phyloP scores from a whole-genome alignment of 2,797 vertebrate genomes.

The Microchirus variegatus region DNA sequence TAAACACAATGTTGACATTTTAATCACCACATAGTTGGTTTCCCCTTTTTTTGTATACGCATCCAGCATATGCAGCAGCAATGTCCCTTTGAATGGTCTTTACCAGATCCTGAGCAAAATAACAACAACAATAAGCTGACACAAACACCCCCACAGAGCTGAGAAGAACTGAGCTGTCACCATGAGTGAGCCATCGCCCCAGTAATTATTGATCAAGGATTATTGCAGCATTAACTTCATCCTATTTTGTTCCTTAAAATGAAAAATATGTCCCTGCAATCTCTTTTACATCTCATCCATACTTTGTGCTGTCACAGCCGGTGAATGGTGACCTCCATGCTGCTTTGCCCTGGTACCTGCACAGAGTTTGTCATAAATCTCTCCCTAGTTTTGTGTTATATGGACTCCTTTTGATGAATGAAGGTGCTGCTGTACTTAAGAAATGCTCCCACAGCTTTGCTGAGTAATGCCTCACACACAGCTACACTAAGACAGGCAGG shows the following conservation, averaged over 20 bases:
- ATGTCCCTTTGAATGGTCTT: background rate
- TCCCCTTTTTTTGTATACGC: background rate
- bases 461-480: slow-evolving; percentile 23
- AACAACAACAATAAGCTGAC: too few relatives aligned
- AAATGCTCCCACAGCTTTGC: slow-evolving; percentile 26
- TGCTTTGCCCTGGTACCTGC: slow-evolving; percentile 37
- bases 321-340: slow-evolving; percentile 27
- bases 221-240: background rate
- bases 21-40: background rate
- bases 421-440: slow-evolving; percentile 36
- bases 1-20: slow-evolving; percentile 10
- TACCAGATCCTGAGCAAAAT: too few relatives aligned
- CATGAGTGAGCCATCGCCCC: too few relatives aligned
- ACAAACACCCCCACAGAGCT: too few relatives aligned
- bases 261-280: slow-evolving; percentile 2
- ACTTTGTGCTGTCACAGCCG: background rate
- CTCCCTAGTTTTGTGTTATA: slow-evolving; percentile 35
- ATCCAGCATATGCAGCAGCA: background rate
- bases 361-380: slow-evolving; percentile 41
- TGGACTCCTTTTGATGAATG: slow-evolving; percentile 38
- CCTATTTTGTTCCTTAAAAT: slow-evolving; percentile 7
- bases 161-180: too few relatives aligned
- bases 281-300: background rate
- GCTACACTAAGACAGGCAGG: slow-evolving; percentile 7
- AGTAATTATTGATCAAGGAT: too few relatives aligned